Evolutionary conservation across 2,113 vertebrate species (phyloP), one percentile per base, ranked within the genome.

Genomic region (Myanophis thanlyinensis): DNA sequence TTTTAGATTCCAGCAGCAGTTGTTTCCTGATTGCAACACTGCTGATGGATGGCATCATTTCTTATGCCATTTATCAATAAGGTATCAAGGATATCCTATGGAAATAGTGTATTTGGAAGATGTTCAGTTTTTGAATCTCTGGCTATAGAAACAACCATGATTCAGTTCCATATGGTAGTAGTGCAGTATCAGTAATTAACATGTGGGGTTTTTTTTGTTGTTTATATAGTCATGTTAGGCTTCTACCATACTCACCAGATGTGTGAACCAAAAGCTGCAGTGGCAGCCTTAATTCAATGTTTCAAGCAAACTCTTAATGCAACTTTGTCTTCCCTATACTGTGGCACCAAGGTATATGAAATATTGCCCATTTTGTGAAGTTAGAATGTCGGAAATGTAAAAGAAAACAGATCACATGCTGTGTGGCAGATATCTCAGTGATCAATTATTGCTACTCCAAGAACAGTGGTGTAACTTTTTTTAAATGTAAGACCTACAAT

Each of bases 381-480:
- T 88, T 53, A 25, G 2, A 23, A 54, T 54, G 62, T n/a, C 15
- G 88, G 85, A 47, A 89, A 88, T 35, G 53, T 47, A 89, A 80
- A 88, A 40, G 40, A 92, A 35, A 46, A 88, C 49, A 87, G 85
- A 67, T 73, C 85, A 91, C 85, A 20, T 25, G 23, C 67, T 35
- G 20, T 12, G 4, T 49, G 22, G 67, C 67, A 92, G 92, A 13
- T 59, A 85, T 49, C 89, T 89, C 73, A 59, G 11, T 85, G 88
- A 92, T 92, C 92, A 27, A 48, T 85, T 56, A 92, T 59, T 85
- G 87, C 88, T 92, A 44, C 47, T 54, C 46, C n/a, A 40, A 54
- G 52, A 85, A 85, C 22, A 9, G 54, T 23, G 8, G n/a, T 67
- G n/a, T 51, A 88, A 85, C 67, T 89, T 85, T 56, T 89, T 92